Evolutionary conservation across 1,140 invertebrate genomes (phyloP), one percentile per base, ranked within the genome.

Genomic region (Nylanderia fulva): DNA sequence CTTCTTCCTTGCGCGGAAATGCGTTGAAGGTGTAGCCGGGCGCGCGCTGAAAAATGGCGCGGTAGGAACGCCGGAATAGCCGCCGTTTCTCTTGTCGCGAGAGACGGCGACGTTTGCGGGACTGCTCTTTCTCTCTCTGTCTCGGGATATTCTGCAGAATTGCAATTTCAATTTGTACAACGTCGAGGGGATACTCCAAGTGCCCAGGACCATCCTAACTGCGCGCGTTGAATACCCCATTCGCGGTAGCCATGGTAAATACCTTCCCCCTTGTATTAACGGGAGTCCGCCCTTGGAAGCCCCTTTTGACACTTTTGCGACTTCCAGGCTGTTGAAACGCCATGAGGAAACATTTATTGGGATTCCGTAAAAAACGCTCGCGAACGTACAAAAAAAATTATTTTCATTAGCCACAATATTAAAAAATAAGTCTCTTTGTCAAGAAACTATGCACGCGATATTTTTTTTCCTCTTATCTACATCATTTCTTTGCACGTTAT

Each of bases 241-340:
- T 29, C 52, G 52, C 27, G 75, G 88, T 83, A 85, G 71, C 88
- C 88, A 85, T 87, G 52, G 85, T 77, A 85, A 85, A 87, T 89
- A 74, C 82, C 71, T 52, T 71, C 29, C 48, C n/a, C 85, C 58
- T 24, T 42, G 60, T 66, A 85, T 84, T 58, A 76, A 61, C 69
- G 42, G 42, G 42, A 58, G 64, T 86, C 82, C 88, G 82, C 56
- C 76, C 79, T 85, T n/a, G 24, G 87, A 92, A 91, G 86, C 88
- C 86, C 64, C 75, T 91, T 89, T 85, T 85, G 76, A 91, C 90
- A 91, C 88, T 91, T 91, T 88, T 91, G 63, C 84, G 88, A 92
- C 91, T 92, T 92, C 90, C 85, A 76, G 18, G 60, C 76, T 87
- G 91, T 91, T 84, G 83, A 89, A 91, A 91, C 87, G 83, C 61